A percentile compares a stretch with the other conserved stretches of the same genome.
Conservation (phyloP, 2,888 invertebrate species). For the Lamellibrachia columna region DNA sequence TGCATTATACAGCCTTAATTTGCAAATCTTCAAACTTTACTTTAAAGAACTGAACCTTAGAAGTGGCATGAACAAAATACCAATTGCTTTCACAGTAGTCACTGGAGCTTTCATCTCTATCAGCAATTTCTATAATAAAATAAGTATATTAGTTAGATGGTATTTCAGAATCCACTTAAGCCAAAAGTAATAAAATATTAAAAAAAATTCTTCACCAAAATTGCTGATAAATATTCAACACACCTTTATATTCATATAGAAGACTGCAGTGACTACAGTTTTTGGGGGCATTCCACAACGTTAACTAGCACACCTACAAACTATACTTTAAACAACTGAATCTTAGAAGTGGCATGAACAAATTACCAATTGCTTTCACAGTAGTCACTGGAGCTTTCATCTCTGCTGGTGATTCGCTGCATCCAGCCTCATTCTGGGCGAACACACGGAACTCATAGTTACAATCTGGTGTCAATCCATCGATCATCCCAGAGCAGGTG, state of each 20-base stretch:
- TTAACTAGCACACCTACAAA: neutral
- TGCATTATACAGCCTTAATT: no score
- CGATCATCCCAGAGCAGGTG: constrained; percentile 39
- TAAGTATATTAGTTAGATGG: no score
- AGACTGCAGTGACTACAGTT: no score
- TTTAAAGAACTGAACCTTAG: neutral
- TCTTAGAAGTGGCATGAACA: neutral
- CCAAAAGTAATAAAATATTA: no score
- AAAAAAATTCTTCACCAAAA: no score
- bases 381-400: constrained; percentile 28
- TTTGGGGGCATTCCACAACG: no score
- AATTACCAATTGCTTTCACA: neutral
- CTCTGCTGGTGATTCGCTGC: constrained; percentile 50
- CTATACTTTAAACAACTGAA: neutral
- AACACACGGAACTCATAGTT: constrained; percentile 84
- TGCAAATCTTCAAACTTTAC: no score
- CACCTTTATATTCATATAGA: no score
- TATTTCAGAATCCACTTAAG: no score
- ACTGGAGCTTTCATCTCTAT: constrained; percentile 34
- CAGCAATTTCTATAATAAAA: constrained; percentile 41
- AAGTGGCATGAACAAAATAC: neutral
- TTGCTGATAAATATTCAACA: no score
- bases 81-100: neutral
- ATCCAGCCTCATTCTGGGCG: constrained; percentile 84
- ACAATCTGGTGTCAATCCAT: constrained; percentile 26